These are phyloP conservation scores for Portevinia maculata DNA, from an alignment of 2,888 invertebrate species.

Conservation along the genomic window DNA sequence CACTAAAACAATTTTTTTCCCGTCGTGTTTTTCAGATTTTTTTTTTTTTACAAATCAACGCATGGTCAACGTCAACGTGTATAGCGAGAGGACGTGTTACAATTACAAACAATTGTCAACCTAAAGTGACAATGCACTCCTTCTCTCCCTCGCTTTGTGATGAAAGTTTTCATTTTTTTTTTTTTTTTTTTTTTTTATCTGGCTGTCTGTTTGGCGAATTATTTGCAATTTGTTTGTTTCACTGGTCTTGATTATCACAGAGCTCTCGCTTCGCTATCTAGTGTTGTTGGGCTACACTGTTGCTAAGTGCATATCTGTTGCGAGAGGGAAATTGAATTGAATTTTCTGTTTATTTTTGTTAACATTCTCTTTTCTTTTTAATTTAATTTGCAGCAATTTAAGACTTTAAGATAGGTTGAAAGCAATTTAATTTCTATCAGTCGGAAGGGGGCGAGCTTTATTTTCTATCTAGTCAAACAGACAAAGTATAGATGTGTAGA, in stretches of 20 bases:
- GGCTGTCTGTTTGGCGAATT: conserved; percentile 59
- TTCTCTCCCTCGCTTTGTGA: conserved; percentile 36
- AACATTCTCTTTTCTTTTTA: conserved; percentile 33
- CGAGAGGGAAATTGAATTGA: conserved; percentile 31
- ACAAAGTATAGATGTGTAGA: neutral
- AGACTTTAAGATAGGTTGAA: conserved; percentile 58
- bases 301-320: conserved; percentile 57
- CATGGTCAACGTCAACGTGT: conserved; percentile 56
- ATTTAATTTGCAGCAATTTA: conserved; percentile 67
- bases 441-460: conserved; percentile 1
- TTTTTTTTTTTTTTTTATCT: conserved; percentile 8
- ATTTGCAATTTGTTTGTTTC: conserved; percentile 69
- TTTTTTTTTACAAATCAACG: conserved; percentile 54
- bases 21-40: neutral
- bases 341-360: conserved; percentile 6
- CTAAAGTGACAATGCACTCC: conserved; percentile 51
- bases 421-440: conserved; percentile 50
- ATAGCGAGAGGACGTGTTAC: conserved; percentile 62
- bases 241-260: conserved; percentile 54
- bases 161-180: conserved; percentile 30
- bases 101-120: conserved; percentile 67
- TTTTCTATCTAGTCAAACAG: conserved; percentile 8
- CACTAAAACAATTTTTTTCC: conserved; percentile 22
- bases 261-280: neutral
- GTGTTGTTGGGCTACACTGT: conserved; percentile 29